Evolutionary conservation across 1,140 invertebrate species (phyloP), one percentile per base, ranked within the genome.

Genomic region (Fopius arisanus): DNA sequence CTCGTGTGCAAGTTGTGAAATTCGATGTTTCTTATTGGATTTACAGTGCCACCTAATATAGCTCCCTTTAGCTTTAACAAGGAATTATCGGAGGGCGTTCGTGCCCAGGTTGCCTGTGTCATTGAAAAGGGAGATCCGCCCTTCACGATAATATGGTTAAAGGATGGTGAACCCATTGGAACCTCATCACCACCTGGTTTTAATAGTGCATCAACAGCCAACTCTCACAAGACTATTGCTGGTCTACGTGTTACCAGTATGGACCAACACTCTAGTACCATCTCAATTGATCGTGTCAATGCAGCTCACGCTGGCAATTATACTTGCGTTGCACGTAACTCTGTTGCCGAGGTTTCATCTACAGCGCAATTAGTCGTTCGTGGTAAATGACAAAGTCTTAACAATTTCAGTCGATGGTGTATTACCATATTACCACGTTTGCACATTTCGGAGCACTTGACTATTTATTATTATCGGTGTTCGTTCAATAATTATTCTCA

Each of bases 91-190:
- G 96, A 97, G 89, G 97, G 97, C 12, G 96, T 97, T 91, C 90
- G 96, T 72, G 95, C 96, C 9, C 95, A 95, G 28, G 95, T 98
- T 76, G 94, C 96, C 71, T 98, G 97, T 88, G 94, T 96, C 81
- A 96, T 98, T 77, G 92, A 96, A 82, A 96, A 97, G 88, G 97
- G 97, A 12, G 97, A 99, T 89, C 91, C 96, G 75, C 97, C 97
- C 19, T 93, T 99, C 75, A 93, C 92, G 70, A 96, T 98, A 86
- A 90, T 91, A 28, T 96, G 94, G 94, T 94, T 94, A 81, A 91
- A 94, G 82, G 94, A 97, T 84, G 94, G 93, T 31, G 90, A 93
- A 79, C 88, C 90, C 2, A 91, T 93, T 43, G 78, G 76, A 63
- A 76, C 82, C 86, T 51, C 81, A 40, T 59, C 51, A 78, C 76